phyloP scores from a whole-genome alignment of 2,113 vertebrate species.

The Boleophthalmus pectinirostris region DNA sequence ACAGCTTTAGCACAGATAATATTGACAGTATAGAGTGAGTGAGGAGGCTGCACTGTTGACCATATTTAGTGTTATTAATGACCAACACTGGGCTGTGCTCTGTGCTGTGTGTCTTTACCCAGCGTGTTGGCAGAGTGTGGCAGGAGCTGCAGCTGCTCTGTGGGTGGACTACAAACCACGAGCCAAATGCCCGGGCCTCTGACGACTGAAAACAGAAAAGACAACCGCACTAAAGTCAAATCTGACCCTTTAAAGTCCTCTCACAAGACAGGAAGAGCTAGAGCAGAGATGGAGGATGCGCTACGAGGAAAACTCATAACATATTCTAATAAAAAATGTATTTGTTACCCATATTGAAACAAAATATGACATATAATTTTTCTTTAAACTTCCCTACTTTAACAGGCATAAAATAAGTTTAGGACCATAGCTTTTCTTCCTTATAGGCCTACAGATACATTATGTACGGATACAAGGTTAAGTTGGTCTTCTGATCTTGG shows the following conservation, averaged over 20 bases:
- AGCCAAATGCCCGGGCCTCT: slow-evolving; percentile 42
- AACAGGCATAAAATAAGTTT: too few species aligned
- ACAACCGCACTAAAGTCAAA: slow-evolving; percentile 45
- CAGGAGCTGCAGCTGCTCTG: slow-evolving; percentile 22
- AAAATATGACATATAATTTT: too few species aligned
- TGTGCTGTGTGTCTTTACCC: slow-evolving; percentile 28
- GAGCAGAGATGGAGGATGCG: slow-evolving; percentile 17
- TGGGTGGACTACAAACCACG: slow-evolving; percentile 34
- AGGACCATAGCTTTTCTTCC: too few species aligned
- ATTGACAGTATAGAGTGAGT: not conserved
- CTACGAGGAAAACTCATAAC: not conserved
- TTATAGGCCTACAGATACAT: too few species aligned
- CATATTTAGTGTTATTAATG: not conserved
- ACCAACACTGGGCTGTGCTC: slow-evolving; percentile 11
- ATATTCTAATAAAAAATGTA: slow-evolving; percentile 23
- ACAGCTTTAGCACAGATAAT: not conserved
- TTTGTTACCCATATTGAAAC: not conserved
- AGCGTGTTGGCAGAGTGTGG: slow-evolving; percentile 39
- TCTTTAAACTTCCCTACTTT: too few species aligned
- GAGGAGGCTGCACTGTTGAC: not conserved
- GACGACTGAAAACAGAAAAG: slow-evolving; percentile 59
- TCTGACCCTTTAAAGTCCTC: slow-evolving; percentile 55
- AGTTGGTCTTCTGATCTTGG: too few species aligned
- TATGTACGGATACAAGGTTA: too few species aligned
- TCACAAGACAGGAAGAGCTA: slow-evolving; percentile 27